Evolutionary conservation across 2,797 vertebrate species (phyloP).

Genomic region (Pitangus sulphuratus): DNA sequence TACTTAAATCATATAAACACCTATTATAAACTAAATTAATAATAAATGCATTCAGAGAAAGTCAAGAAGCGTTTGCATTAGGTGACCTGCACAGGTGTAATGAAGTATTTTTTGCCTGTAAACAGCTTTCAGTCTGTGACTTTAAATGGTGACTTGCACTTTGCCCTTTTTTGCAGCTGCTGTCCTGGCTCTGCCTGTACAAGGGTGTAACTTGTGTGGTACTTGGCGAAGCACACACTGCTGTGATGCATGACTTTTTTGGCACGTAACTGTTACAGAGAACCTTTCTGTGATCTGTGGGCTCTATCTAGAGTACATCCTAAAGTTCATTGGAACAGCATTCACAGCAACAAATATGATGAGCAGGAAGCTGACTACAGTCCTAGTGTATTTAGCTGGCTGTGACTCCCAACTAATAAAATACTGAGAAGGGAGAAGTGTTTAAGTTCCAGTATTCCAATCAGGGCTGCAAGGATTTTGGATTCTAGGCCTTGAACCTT

Average conservation of each 20-base stretch:
- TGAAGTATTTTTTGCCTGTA: neutral
- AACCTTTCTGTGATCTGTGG: neutral
- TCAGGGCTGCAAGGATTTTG: neutral
- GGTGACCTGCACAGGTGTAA: neutral
- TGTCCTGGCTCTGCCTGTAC: neutral
- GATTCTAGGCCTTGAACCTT: neutral
- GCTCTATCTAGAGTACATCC: neutral
- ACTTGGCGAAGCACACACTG: neutral
- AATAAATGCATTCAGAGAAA: neutral
- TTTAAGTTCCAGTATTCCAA: neutral
- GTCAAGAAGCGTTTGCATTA: neutral
- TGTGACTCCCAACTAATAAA: neutral
- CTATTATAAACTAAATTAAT: neutral
- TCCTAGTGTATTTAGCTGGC: neutral
- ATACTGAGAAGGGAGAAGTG: neutral
- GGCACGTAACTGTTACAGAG: neutral
- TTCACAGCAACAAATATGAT: neutral
- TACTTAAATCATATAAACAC: neutral
- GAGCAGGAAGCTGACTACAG: neutral
- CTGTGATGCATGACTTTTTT: neutral
- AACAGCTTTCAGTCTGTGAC: neutral
- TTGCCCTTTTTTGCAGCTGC: neutral
- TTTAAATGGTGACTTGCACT: neutral
- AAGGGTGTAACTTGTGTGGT: neutral
- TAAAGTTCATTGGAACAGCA: neutral